Percentiles rank a stretch among this genome's conserved stretches.
phyloP scores from a whole-genome alignment of 2,888 invertebrate genomes.

The Volucella bombylans region DNA sequence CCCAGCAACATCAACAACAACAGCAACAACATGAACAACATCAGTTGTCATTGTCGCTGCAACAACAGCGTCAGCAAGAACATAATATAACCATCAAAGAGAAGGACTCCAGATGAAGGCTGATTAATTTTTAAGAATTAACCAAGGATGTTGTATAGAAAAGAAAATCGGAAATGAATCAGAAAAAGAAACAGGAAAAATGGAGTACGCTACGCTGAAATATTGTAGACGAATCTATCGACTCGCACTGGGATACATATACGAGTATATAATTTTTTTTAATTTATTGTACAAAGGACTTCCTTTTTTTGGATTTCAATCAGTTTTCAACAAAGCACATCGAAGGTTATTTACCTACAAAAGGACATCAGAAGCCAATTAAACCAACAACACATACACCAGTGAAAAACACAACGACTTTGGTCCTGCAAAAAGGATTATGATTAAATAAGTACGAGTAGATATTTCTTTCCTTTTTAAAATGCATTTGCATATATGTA shows the following conservation, averaged over 20 bases:
- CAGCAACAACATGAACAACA: constrained; percentile 40
- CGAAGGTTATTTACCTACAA: constrained; percentile 54
- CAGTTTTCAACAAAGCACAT: constrained; percentile 47
- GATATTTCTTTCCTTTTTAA: constrained; percentile 1
- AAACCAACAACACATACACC: constrained; percentile 33
- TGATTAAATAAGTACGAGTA: neutral
- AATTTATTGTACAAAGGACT: constrained; percentile 55
- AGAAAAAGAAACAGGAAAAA: constrained; percentile 17
- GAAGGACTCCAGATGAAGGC: constrained; percentile 72
- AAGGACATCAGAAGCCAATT: constrained; percentile 29
- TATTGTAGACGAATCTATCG: constrained; percentile 57
- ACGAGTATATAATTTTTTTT: constrained; percentile 6
- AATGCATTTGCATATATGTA: neutral
- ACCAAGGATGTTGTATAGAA: constrained; percentile 47
- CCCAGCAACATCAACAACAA: constrained; percentile 21
- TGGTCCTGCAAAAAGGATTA: constrained; percentile 26
- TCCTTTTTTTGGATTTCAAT: constrained; percentile 2
- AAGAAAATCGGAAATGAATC: constrained; percentile 15
- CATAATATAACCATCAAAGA: constrained; percentile 68
- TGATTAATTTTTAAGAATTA: constrained; percentile 58
- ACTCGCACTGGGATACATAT: constrained; percentile 55
- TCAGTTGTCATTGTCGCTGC: constrained; percentile 23
- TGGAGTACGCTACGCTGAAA: constrained; percentile 28
- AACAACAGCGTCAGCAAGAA: constrained; percentile 53
- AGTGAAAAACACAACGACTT: constrained; percentile 65